Conservation (phyloP, 2,888 invertebrate genomes). For the Eurytoma californica region DNA sequence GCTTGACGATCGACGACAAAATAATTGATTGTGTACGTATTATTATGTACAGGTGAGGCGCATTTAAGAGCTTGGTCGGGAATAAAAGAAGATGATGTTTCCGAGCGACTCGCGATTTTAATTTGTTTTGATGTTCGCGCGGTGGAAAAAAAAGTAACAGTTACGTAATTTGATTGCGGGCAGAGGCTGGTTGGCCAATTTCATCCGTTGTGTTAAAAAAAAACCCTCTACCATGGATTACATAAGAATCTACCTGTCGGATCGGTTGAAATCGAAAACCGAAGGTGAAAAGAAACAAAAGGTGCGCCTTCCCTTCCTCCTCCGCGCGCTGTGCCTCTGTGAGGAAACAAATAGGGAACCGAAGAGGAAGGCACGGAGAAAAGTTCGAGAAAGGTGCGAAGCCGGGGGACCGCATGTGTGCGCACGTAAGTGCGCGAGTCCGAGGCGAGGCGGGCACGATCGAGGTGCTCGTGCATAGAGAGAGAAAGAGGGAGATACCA, state of each 20-base stretch:
- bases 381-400: slow-evolving; percentile 40
- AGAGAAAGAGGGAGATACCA: slow-evolving; percentile 55
- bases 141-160: background rate
- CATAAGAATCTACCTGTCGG: slow-evolving; percentile 27
- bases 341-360: slow-evolving; percentile 21
- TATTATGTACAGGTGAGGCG: no score
- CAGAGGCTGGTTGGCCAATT: slow-evolving; percentile 17
- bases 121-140: background rate
- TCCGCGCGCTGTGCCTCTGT: background rate
- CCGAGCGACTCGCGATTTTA: no score
- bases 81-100: no score
- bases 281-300: slow-evolving; percentile 9
- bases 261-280: slow-evolving; percentile 4
- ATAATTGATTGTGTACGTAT: no score
- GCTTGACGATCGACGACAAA: no score
- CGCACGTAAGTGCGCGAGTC: no score
- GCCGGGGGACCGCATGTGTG: slow-evolving; percentile 7
- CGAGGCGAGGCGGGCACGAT: no score
- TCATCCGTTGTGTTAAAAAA: slow-evolving; percentile 1
- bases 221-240: background rate
- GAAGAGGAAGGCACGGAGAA: slow-evolving; percentile 39
- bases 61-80: no score
- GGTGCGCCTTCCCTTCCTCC: background rate
- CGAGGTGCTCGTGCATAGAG: background rate
- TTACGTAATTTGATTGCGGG: slow-evolving; percentile 19